Conservation (phyloP, 2,797 vertebrate species). For the Arrhamphus sclerolepis region DNA sequence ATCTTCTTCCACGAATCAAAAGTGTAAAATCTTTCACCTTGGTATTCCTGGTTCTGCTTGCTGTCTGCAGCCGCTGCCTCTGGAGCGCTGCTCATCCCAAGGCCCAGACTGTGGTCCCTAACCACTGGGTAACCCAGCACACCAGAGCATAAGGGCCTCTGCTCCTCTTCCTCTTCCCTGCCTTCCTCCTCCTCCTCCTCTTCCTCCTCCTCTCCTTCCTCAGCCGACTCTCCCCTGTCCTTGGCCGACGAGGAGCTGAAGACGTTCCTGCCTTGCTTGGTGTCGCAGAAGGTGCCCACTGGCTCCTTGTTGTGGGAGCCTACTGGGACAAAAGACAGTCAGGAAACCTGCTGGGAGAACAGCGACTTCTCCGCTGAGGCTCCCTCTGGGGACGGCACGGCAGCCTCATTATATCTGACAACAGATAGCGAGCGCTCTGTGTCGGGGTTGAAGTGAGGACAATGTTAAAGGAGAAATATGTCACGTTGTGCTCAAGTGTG, state of each 20-base stretch:
- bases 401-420: slow-evolving; percentile 55
- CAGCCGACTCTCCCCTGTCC: slow-evolving; percentile 75
- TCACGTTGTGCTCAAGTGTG: not conserved
- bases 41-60: slow-evolving; percentile 78
- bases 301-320: slow-evolving; percentile 69
- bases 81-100: slow-evolving; percentile 75
- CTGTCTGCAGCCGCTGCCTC: slow-evolving; percentile 73
- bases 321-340: slow-evolving; percentile 50
- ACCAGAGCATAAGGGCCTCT: slow-evolving; percentile 87
- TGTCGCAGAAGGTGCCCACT: slow-evolving; percentile 65
- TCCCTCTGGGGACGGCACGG: slow-evolving; percentile 28
- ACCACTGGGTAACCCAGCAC: slow-evolving; percentile 84
- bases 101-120: slow-evolving; percentile 79
- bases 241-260: slow-evolving; percentile 62
- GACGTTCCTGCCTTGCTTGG: slow-evolving; percentile 68
- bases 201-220: slow-evolving; percentile 46
- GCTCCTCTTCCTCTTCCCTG: slow-evolving; percentile 86
- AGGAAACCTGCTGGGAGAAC: slow-evolving; percentile 44
- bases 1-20: too few species aligned
- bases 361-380: slow-evolving; percentile 3
- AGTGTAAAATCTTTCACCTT: slow-evolving; percentile 75
- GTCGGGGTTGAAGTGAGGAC: slow-evolving; percentile 51
- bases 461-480: slow-evolving; percentile 1
- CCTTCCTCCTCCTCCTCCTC: slow-evolving; percentile 64
- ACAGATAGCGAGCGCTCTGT: slow-evolving; percentile 36